These are phyloP conservation scores for Pluvianellus socialis DNA, from an alignment of 2,113 vertebrate species.

Conservation along the genomic window DNA sequence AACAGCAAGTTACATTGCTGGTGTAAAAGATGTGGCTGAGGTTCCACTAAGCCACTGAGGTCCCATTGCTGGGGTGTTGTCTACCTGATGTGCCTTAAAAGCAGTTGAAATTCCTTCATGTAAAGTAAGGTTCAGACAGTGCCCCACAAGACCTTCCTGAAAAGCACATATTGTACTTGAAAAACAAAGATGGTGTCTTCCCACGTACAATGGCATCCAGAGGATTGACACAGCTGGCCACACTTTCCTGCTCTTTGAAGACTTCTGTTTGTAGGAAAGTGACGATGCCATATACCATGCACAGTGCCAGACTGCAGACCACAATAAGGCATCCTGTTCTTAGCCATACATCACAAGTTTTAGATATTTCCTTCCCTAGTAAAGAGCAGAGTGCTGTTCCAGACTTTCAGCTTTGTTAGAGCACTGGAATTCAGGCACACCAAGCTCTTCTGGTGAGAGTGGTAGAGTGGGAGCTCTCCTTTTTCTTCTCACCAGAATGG, in stretches of 20 bases:
- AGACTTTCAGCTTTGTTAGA: not conserved
- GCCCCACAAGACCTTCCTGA: not conserved
- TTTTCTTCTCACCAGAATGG: not conserved
- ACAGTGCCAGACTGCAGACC: not conserved
- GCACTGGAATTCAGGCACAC: not conserved
- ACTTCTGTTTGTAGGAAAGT: not conserved
- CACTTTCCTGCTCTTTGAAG: not conserved
- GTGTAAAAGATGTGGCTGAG: not conserved
- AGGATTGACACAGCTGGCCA: not conserved
- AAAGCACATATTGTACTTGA: not conserved
- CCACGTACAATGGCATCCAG: not conserved
- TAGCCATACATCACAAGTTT: not conserved
- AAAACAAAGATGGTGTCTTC: not conserved
- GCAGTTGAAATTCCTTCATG: not conserved
- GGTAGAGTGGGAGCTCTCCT: not conserved
- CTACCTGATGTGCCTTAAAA: not conserved
- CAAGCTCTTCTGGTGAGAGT: not conserved
- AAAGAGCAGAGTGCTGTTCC: not conserved
- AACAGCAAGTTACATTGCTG: not conserved
- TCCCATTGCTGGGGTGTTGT: not conserved
- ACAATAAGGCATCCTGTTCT: not conserved
- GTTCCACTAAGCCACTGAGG: not conserved
- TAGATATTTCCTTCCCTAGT: not conserved
- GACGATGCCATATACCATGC: no score
- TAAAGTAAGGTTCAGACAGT: not conserved